Conservation (phyloP, 2,113 vertebrate genomes). For the Microcebus jonahi region DNA sequence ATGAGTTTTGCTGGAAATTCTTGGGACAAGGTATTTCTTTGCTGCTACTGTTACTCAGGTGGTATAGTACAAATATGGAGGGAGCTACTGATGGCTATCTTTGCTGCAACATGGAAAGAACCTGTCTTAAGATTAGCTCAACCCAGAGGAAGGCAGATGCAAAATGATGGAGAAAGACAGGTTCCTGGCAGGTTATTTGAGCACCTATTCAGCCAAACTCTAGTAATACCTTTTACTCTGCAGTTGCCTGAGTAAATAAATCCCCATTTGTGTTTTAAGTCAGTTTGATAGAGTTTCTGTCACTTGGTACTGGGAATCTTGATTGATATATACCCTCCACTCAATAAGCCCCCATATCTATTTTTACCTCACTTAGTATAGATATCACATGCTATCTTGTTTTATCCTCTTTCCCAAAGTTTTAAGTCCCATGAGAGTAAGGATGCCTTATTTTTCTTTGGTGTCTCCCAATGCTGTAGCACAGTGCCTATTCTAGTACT, state of each 20-base stretch:
- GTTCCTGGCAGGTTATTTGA: neutral
- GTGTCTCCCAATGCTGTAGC: slow-evolving; percentile 20
- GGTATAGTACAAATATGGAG: neutral
- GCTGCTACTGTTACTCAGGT: neutral
- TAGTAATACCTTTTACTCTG: neutral
- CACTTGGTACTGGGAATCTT: neutral
- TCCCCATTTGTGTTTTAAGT: neutral
- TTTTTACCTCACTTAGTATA: neutral
- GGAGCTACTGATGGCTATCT: neutral
- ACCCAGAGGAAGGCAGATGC: neutral
- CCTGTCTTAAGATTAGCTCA: neutral
- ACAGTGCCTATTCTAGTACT: neutral
- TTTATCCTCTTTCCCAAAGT: neutral
- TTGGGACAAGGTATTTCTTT: neutral
- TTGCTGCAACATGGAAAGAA: neutral
- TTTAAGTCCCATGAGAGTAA: slow-evolving; percentile 28
- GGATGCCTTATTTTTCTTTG: neutral
- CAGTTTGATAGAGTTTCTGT: neutral
- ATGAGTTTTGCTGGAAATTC: neutral
- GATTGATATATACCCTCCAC: neutral
- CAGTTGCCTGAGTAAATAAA: neutral
- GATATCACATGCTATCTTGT: neutral
- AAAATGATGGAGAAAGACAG: neutral
- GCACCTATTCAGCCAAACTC: neutral
- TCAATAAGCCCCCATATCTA: neutral